Evolutionary conservation across 2,797 vertebrate genomes (phyloP), one percentile per base, ranked within the genome.

Genomic region (Microtus agrestis): DNA sequence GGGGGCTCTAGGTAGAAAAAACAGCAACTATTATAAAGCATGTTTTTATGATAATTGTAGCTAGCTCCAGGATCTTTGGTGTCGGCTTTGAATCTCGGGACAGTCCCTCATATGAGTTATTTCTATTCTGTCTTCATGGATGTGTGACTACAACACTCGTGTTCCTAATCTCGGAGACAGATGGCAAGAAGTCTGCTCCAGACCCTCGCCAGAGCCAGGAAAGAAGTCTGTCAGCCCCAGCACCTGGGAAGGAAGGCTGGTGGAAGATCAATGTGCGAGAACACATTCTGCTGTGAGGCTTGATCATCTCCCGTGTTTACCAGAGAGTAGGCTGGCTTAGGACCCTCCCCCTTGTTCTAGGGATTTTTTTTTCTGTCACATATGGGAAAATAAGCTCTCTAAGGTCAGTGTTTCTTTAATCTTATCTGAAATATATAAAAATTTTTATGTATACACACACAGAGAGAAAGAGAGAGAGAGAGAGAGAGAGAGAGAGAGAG

Each of bases 61-160:
- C 34, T 63, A 82, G 51, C 34, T 63, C 43, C 51, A 43, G 6
- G 27, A 29, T 63, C 40, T 86, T 96, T 78, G 65, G 76, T 67
- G 23, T 25, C 40, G 43, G 90, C 19, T 34, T 37, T 91, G 67
- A 27, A 94, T 91, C 59, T 63, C 29, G 69, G 43, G 67, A 80
- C 34, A 94, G 34, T 9, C n/a, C 19, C 87, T 61, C 40, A 74
- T 71, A 40, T 79, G 34, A 94, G 17, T 34, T 81, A 31, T 92
- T 25, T 61, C 25, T 94, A 46, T 54, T 63, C 63, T 87, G 14
- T 81, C 74, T 77, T 69, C 11, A 23, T 59, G 65, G 29, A 67
- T 85, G 31, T 74, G 65, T 89, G n/a, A 94, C 10, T 91, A 19
- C 54, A 94, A 88, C 91, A 51, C 78, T 91, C 15, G 17, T 46